Conservation (phyloP, 2,888 invertebrate species). For the Conistra vaccinii region DNA sequence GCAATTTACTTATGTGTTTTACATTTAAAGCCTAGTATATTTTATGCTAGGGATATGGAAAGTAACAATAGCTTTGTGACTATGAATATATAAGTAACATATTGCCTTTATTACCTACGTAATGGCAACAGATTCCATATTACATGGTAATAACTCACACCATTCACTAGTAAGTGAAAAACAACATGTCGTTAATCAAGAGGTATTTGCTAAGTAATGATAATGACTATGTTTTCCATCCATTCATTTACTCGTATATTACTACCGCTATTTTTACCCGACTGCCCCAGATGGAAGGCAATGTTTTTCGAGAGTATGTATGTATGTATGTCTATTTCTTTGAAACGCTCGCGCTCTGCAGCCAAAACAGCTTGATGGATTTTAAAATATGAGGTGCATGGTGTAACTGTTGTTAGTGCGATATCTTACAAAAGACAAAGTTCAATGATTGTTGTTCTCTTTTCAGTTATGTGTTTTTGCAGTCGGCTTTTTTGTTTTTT, state of each 20-base stretch:
- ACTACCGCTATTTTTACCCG: slow-evolving; percentile 12
- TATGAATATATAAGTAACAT: no score
- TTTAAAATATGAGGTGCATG: no score
- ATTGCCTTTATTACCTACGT: neutral
- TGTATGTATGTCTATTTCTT: neutral
- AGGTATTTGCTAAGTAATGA: slow-evolving; percentile 36
- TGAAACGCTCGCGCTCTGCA: neutral
- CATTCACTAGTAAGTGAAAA: slow-evolving; percentile 32
- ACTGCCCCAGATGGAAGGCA: neutral
- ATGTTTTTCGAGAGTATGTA: neutral
- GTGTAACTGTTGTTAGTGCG: no score
- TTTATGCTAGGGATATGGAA: neutral
- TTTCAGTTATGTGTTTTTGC: no score
- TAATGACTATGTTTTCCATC: slow-evolving; percentile 33
- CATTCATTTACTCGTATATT: slow-evolving; percentile 21
- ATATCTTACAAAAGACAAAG: no score
- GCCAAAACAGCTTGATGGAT: neutral
- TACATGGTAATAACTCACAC: neutral
- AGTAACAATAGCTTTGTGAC: neutral
- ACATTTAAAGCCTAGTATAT: neutral
- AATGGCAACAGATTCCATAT: neutral
- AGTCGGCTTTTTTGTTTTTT: no score
- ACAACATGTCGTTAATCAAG: slow-evolving; percentile 43
- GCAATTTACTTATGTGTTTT: slow-evolving; percentile 12
- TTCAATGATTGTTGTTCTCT: no score